Evolutionary conservation across 2,113 vertebrate genomes (phyloP), one percentile per base, ranked within the genome.

Genomic region (Oreochromis spilurus): DNA sequence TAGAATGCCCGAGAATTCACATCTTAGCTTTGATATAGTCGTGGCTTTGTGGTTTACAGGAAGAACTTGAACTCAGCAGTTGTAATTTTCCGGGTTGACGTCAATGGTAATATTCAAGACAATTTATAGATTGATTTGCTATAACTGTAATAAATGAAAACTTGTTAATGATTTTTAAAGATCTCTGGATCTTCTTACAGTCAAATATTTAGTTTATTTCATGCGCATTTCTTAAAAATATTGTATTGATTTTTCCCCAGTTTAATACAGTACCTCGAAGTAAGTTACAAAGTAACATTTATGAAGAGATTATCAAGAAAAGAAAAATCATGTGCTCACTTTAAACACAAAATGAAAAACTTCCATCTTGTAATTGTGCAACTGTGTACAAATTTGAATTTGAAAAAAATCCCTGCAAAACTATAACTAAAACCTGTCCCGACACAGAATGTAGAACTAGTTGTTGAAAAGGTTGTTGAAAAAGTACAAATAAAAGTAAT

Each of bases 71-170:
- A 94, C 10, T 83, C 77, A 52, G 9, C 91, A 53, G 11, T 43
- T 26, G n/a, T 14, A 62, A 75, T 87, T 84, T 94, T 95, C 93
- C 89, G 88, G 92, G 70, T 93, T 92, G 52, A 75, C 54, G 78
- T 77, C 72, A 77, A n/a, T 34, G 26, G 26, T 52, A 50, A 52
- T 84, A 16, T 48, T 84, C 17, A 81, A 57, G 9, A 12, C 2
- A 48, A 86, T 78, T 36, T 78, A 55, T 55, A 54, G 19, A 53
- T 50, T 26, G 5, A 62, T 77, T 58, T 77, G 5, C 24, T 13
- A 2, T 40, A 12, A 82, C 1, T 26, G 45, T 57, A 12, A 79
- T 21, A 45, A 60, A 81, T 79, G 26, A 45, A 50, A 7, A 31
- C 2, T 50, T 34, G 45, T 6, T 16, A 19, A 34, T 82, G 5